Evolutionary conservation across 2,797 vertebrate species (phyloP).

Genomic region (Tenualosa ilisha): DNA sequence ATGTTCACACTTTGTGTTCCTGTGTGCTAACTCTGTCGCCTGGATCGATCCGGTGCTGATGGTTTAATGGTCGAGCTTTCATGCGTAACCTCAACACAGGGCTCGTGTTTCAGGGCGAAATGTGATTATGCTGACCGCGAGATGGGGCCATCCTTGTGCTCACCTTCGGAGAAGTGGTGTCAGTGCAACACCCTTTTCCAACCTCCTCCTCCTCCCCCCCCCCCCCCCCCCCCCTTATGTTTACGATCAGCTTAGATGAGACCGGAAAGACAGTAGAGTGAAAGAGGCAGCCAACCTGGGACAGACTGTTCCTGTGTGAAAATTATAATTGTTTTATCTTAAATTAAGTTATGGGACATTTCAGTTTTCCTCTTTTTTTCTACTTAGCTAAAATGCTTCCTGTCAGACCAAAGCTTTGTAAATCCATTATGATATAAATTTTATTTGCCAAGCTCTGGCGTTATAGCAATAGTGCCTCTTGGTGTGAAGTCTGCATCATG

Average conservation of each 20-base stretch:
- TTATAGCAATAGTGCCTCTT: neutral
- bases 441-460: neutral
- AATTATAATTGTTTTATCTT: neutral
- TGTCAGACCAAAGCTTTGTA: neutral
- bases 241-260: constrained; percentile 4
- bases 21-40: constrained; percentile 45
- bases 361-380: neutral
- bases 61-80: constrained; percentile 54
- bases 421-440: neutral
- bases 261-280: neutral
- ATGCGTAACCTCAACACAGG: constrained; percentile 45
- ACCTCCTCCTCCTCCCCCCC: constrained; percentile 26
- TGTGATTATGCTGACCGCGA: constrained; percentile 52
- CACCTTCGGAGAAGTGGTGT: constrained; percentile 39
- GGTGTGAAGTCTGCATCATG: neutral
- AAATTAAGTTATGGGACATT: constrained; percentile 12
- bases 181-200: constrained; percentile 28
- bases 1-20: constrained; percentile 49
- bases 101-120: constrained; percentile 54
- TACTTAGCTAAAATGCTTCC: neutral
- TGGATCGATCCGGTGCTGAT: constrained; percentile 55
- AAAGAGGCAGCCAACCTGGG: neutral
- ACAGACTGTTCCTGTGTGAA: neutral
- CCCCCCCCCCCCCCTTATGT: neutral
- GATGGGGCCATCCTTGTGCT: constrained; percentile 38